phyloP scores from a whole-genome alignment of 2,113 vertebrate genomes.

The Psophia crepitans region DNA sequence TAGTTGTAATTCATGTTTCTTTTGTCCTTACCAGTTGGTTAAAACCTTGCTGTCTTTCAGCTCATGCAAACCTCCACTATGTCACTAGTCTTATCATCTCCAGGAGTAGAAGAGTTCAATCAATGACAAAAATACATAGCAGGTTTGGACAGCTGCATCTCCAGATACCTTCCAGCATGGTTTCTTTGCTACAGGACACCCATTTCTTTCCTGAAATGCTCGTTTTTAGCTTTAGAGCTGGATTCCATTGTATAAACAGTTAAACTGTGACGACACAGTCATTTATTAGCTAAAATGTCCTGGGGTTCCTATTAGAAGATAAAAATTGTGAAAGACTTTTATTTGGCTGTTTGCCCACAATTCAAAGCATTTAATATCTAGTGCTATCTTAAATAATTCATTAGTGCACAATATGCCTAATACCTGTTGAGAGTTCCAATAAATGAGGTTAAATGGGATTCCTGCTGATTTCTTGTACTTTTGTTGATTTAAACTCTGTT shows the following conservation, averaged over 20 bases:
- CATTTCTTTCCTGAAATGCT: neutral
- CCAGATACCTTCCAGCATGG: neutral
- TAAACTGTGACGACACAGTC: neutral
- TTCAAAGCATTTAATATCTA: constrained; percentile 45
- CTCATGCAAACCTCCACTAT: neutral
- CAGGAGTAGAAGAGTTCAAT: neutral
- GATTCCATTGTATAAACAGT: neutral
- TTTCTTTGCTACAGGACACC: neutral
- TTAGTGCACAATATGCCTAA: constrained; percentile 25
- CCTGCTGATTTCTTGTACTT: constrained; percentile 36
- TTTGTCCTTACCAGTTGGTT: neutral
- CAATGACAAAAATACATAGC: neutral
- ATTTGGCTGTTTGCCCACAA: constrained; percentile 30
- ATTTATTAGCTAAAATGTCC: constrained; percentile 6
- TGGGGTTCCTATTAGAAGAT: neutral
- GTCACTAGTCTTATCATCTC: neutral
- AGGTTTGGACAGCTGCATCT: neutral
- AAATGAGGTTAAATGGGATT: constrained; percentile 55
- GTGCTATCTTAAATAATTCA: constrained; percentile 60
- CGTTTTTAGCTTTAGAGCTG: neutral
- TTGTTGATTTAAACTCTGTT: constrained; percentile 40
- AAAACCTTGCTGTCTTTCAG: neutral
- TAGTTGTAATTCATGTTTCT: neutral
- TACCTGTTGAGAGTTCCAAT: neutral
- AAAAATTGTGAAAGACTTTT: neutral